Conservation (phyloP, 2,797 vertebrate genomes). For the Onychomys arenicola region DNA sequence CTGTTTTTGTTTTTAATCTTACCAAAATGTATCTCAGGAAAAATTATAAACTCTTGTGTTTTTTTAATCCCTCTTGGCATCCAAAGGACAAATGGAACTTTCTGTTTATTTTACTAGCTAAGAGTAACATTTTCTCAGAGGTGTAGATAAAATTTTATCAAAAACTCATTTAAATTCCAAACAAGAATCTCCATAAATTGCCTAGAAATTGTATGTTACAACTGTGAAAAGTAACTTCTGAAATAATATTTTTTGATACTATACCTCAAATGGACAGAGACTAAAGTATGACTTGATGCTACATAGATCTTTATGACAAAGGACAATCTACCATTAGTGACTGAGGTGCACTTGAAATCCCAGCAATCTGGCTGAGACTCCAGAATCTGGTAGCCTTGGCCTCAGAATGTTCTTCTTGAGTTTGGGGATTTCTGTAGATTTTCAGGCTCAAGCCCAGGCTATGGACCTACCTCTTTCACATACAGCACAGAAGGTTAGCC, state of each 20-base stretch:
- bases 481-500: neutral
- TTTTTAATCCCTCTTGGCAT: neutral
- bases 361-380: slow-evolving; percentile 52
- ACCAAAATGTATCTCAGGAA: neutral
- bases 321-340: slow-evolving; percentile 56
- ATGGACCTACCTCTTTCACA: slow-evolving; percentile 55
- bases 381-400: neutral
- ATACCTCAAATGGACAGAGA: neutral
- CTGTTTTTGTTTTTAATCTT: neutral
- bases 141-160: slow-evolving; percentile 30
- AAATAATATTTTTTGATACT: neutral
- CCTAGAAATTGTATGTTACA: neutral
- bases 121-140: slow-evolving; percentile 53
- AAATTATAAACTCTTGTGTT: neutral
- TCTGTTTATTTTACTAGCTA: slow-evolving; percentile 50
- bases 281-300: neutral
- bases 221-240: neutral
- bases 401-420: slow-evolving; percentile 21
- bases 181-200: slow-evolving; percentile 1
- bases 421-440: neutral
- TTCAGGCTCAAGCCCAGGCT: slow-evolving; percentile 60
- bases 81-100: neutral
- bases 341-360: neutral
- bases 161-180: slow-evolving; percentile 60
- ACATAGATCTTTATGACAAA: neutral